Evolutionary conservation across 1,140 invertebrate species (phyloP).

Genomic region (Tribolium madens): DNA sequence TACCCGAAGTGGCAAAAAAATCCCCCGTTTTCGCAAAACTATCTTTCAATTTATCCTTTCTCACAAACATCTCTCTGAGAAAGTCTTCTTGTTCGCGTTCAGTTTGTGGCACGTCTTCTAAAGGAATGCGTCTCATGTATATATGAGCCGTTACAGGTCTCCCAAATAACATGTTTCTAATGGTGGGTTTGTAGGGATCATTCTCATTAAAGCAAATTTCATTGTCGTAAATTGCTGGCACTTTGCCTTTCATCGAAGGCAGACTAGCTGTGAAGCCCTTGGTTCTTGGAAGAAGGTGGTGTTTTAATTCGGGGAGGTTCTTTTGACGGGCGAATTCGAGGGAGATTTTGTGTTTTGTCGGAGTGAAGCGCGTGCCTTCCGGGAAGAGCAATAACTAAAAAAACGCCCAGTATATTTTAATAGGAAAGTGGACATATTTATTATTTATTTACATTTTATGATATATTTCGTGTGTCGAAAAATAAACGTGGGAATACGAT

Average conservation of each 20-base stretch:
- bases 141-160: slow-evolving; percentile 81
- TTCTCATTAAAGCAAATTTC: slow-evolving; percentile 82
- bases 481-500: too few species aligned
- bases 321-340: slow-evolving; percentile 89
- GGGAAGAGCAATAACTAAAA: slow-evolving; percentile 88
- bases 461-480: too few species aligned
- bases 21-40: slow-evolving; percentile 86
- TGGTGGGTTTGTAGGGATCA: slow-evolving; percentile 77
- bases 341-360: slow-evolving; percentile 88
- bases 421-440: too few species aligned
- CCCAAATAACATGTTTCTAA: slow-evolving; percentile 86
- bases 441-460: too few species aligned
- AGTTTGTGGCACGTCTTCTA: slow-evolving; percentile 83
- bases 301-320: slow-evolving; percentile 85
- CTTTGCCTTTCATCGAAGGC: slow-evolving; percentile 78
- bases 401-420: too few species aligned
- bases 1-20: slow-evolving; percentile 82
- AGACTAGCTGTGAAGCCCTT: slow-evolving; percentile 89
- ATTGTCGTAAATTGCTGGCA: slow-evolving; percentile 88
- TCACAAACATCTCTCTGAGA: slow-evolving; percentile 83
- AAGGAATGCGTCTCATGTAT: slow-evolving; percentile 83
- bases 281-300: slow-evolving; percentile 93
- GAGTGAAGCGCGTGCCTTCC: slow-evolving; percentile 94
- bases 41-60: slow-evolving; percentile 86
- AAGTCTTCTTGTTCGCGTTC: slow-evolving; percentile 84